Conservation (phyloP, 2,888 invertebrate genomes). For the Archips crataeganus region DNA sequence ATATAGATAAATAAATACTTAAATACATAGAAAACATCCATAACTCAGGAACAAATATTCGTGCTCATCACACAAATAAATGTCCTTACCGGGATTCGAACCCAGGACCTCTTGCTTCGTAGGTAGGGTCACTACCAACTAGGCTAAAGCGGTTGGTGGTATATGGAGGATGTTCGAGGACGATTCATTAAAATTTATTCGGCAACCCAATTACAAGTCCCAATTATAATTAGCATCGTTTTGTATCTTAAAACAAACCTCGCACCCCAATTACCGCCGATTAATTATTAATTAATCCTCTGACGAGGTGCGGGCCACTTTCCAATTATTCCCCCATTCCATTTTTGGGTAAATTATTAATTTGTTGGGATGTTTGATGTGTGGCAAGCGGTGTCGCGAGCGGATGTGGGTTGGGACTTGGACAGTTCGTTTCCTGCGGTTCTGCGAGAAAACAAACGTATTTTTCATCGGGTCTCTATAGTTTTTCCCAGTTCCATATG, state of each 20-base stretch:
- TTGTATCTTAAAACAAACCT: conserved; percentile 34
- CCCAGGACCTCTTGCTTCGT: no score
- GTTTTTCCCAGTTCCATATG: no score
- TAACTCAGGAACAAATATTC: no score
- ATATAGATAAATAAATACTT: no score
- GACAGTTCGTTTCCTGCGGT: neutral
- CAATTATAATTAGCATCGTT: conserved; percentile 36
- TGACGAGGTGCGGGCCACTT: conserved; percentile 21
- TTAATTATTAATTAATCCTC: conserved; percentile 37
- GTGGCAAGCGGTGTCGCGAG: neutral
- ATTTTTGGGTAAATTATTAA: conserved; percentile 13
- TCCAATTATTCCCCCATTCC: neutral
- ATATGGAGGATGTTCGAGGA: no score
- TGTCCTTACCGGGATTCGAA: no score
- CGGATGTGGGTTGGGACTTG: neutral
- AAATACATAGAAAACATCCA: no score
- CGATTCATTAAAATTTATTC: conserved; percentile 10
- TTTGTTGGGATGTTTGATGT: conserved; percentile 3
- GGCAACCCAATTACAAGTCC: conserved; percentile 22
- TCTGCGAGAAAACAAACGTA: no score
- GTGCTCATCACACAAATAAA: no score
- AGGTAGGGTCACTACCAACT: no score
- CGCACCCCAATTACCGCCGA: conserved; percentile 31
- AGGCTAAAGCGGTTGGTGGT: no score
- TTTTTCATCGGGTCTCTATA: no score